Percentiles rank a stretch among this genome's conserved stretches.
Evolutionary conservation across 2,113 vertebrate genomes (phyloP).

Genomic region (Rhodinocichla rosea): DNA sequence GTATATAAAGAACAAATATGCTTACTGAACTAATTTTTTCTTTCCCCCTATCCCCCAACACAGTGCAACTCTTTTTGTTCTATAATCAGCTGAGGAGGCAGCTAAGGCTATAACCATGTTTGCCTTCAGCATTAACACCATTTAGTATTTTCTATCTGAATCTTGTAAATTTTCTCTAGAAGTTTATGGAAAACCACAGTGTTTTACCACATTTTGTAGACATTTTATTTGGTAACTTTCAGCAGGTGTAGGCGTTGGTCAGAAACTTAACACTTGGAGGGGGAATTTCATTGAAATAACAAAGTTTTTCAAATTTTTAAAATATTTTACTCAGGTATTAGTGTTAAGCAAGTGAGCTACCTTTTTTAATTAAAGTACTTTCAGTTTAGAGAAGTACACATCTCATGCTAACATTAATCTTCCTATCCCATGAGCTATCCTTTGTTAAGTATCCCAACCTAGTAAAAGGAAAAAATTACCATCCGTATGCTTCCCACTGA

Average conservation of each 20-base stretch:
- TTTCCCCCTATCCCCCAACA: fast-evolving
- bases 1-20: not conserved
- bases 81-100: not conserved
- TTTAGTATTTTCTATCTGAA: not conserved
- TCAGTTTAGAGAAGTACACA: not conserved
- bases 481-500: not conserved
- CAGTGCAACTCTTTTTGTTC: not conserved
- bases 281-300: not conserved
- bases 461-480: not conserved
- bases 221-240: not conserved
- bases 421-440: not conserved
- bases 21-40: not conserved
- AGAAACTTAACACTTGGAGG: not conserved
- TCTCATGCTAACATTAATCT: not conserved
- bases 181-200: not conserved
- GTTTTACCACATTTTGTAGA: not conserved
- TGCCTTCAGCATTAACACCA: not conserved
- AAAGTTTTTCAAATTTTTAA: not conserved
- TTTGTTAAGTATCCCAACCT: not conserved
- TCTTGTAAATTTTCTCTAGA: not conserved
- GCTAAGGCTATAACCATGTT: not conserved
- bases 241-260: not conserved
- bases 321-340: not conserved
- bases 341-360: not conserved
- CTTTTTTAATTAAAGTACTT: not conserved